phyloP scores from a whole-genome alignment of 2,888 invertebrate species.

The Atrina japonica region DNA sequence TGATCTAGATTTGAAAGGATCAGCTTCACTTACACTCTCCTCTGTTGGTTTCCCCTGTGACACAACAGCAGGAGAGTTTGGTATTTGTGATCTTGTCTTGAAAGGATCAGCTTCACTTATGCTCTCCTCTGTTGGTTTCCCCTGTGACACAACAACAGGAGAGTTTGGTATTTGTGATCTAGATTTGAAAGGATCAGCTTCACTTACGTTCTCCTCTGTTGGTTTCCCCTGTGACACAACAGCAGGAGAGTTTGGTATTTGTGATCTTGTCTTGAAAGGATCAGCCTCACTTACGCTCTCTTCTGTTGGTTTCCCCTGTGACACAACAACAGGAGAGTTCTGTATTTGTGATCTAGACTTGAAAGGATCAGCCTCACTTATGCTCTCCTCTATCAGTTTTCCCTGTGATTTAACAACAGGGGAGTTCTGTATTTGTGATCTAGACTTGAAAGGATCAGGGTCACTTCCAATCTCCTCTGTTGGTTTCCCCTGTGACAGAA shows the following conservation, averaged over 20 bases:
- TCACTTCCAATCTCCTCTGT: background rate
- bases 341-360: slow-evolving; percentile 7
- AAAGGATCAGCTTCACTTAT: slow-evolving; percentile 21
- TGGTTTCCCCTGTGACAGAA: no score
- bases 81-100: slow-evolving; percentile 14
- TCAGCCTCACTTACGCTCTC: slow-evolving; percentile 9
- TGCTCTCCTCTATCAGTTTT: no score
- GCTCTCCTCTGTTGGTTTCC: no score
- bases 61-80: slow-evolving; percentile 13
- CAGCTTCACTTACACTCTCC: slow-evolving; percentile 1
- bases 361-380: slow-evolving; percentile 11
- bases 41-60: no score
- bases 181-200: slow-evolving; percentile 28
- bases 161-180: slow-evolving; percentile 23
- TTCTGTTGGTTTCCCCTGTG: no score
- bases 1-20: slow-evolving; percentile 41
- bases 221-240: no score
- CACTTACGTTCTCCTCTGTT: background rate
- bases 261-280: slow-evolving; percentile 38
- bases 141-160: no score
- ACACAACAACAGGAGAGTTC: slow-evolving; percentile 11
- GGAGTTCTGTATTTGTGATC: slow-evolving; percentile 24
- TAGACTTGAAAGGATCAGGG: slow-evolving; percentile 20
- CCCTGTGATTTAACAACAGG: no score
- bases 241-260: slow-evolving; percentile 39